Base-by-base conservation (phyloP, 2,888 invertebrate species). In the Nebria salina region DNA sequence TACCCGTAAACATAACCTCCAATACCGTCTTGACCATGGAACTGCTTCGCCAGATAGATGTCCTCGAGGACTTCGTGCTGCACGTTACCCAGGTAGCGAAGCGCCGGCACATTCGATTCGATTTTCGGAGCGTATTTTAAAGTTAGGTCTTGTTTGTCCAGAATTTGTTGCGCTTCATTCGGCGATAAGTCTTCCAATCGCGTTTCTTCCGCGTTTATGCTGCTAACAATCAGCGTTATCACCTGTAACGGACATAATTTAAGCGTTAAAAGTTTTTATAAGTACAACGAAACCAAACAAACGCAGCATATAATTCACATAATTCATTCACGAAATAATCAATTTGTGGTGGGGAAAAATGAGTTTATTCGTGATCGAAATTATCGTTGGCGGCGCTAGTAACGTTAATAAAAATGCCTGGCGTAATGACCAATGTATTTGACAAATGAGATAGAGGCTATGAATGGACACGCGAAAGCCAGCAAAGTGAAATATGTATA, bases 1-100 rank as follows among this genome's bases (percentile, higher is more conserved):
- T 95, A 95, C 0, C 95, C 95, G 84, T 94, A 95, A 0, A 92
- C 91, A 85, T 93, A 94, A 15, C 93, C 92, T 1, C 95, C 95
- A 73, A 92, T 87, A 34, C 89, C 89, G 84, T 90, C 90, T 86
- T 94, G 94, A 0, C 94, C 94, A 85, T 94, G 94, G 87, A 91
- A 94, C 85, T 94, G 94, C 82, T 92, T 90, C 0, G 94, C 94
- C 83, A 93, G 90, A 87, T 94, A 94, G 8, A 94, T 93, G 87
- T 94, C 94, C 87, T 94, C 94, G 66, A 93, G 89, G 83, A 92
- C 94, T 70, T 94, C 92, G 6, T 93, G 91, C 1, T 93, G 92
- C 86, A 93, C 87, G 54, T 87, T 85, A 9, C 88, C 88, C 15
- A 88, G 83, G 75, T 83, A 87, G 54, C 91, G 88, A 54, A 91